Evolutionary conservation across 2,888 invertebrate species (phyloP), one percentile per base, ranked within the genome.

Genomic region (Meteorus colon): DNA sequence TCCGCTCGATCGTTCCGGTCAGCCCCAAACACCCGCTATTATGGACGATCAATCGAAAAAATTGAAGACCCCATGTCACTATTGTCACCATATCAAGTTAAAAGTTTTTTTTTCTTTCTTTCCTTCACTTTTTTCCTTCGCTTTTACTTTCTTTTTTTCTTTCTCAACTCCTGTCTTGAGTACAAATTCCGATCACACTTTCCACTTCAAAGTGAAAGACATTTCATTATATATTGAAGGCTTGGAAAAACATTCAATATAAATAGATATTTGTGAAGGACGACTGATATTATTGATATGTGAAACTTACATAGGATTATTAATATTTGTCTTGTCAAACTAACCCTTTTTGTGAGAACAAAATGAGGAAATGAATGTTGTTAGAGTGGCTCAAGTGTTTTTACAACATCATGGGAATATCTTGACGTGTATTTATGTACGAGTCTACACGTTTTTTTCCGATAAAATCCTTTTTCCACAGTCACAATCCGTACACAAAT

Each of bases 11-110:
- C 86, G 73, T 70, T 69, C 74, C 75, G 78, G 75, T 80, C 79
- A 78, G 77, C 81, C 82, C 85, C 83, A 85, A 86, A 86, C 86
- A 86, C 85, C 85, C 86, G 80, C 87, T 86, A 88, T 88, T 88
- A 89, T 87, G 86, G 87, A 87, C 88, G 86, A 89, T 88, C 88
- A 88, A 89, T 89, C 86, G 82, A 79, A 79, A 81, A 81, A 81
- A 80, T 81, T 81, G 77, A 80, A 78, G 73, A 41, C 72, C 79
- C 77, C 76, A 37, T 62, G 48, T 71, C 55, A 68, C 41, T 63
- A 29, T 69, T 62, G 67, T 65, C 27, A 37, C 37, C 2, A 1
- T 65, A 19, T 41, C 37, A 19, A 65, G 19, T 10, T 8, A 0
- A 65, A 34, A 19, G 62, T 27, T 16, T 62, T n/a, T 60, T 62